Evolutionary conservation across 2,888 invertebrate species (phyloP).

Genomic region (Thysanoteuthis rhombus): DNA sequence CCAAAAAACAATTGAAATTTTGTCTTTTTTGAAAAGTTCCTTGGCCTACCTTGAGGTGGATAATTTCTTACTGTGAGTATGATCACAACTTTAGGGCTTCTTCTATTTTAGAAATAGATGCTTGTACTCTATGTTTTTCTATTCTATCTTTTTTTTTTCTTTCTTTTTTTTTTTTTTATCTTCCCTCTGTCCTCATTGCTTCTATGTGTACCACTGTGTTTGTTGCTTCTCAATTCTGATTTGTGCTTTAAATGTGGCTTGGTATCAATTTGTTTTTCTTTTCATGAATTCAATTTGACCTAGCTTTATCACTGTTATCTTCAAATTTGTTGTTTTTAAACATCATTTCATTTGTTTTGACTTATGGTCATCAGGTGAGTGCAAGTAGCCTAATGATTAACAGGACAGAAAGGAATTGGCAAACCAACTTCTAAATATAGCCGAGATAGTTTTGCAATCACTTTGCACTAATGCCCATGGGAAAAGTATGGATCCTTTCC

Average conservation of each 20-base stretch:
- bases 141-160: neutral
- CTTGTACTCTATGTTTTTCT: neutral
- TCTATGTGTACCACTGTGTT: neutral
- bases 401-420: too few species aligned
- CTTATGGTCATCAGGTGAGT: neutral
- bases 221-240: neutral
- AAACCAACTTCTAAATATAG: too few species aligned
- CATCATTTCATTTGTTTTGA: neutral
- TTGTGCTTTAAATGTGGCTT: constrained; percentile 12
- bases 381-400: too few species aligned
- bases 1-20: neutral
- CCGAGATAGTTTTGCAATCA: too few species aligned
- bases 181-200: neutral
- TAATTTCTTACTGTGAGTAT: constrained; percentile 12
- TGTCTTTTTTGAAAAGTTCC: neutral
- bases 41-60: constrained; percentile 12
- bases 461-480: too few species aligned
- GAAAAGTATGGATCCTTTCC: too few species aligned
- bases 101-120: constrained; percentile 12
- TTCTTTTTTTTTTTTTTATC: neutral
- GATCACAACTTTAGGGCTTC: neutral
- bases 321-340: neutral
- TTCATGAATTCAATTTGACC: neutral
- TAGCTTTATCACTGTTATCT: neutral
- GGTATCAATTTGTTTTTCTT: neutral